These are phyloP conservation scores for Sinopyrophorus schimmeli DNA, from an alignment of 2,888 invertebrate species.

Conservation along the genomic window DNA sequence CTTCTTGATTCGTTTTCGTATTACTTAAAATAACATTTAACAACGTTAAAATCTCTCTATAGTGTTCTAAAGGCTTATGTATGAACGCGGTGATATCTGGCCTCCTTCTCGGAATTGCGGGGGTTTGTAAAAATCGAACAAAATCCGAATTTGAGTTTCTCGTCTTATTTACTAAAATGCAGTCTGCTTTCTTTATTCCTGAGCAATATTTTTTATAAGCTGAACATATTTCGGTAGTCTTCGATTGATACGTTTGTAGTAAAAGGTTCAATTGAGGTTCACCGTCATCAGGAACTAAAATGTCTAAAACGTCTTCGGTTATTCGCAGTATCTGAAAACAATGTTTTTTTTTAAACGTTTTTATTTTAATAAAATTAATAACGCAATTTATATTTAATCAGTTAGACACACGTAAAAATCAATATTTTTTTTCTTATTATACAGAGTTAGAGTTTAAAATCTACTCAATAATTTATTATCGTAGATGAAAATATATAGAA, in stretches of 20 bases:
- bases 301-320: slow-evolving; percentile 81
- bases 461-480: no score
- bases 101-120: slow-evolving; percentile 77
- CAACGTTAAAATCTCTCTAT: slow-evolving; percentile 65
- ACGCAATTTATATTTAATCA: no score
- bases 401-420: no score
- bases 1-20: slow-evolving; percentile 57
- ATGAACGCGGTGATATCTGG: slow-evolving; percentile 85
- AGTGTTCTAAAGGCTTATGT: slow-evolving; percentile 84
- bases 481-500: no score
- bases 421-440: no score
- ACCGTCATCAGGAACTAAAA: slow-evolving; percentile 72
- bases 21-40: slow-evolving; percentile 60
- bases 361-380: no score
- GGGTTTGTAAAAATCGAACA: slow-evolving; percentile 77
- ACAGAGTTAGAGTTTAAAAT: no score
- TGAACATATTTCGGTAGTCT: slow-evolving; percentile 73
- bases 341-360: no score
- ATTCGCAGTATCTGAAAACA: slow-evolving; percentile 68
- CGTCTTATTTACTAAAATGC: slow-evolving; percentile 76
- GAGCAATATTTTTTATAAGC: slow-evolving; percentile 82
- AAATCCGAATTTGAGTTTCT: slow-evolving; percentile 78
- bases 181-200: slow-evolving; percentile 83
- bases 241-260: slow-evolving; percentile 71
- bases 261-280: slow-evolving; percentile 70